A percentile compares a stretch with the other conserved stretches of the same genome.
These are phyloP conservation scores for Eospalax fontanierii DNA, from an alignment of 2,797 vertebrate species.

Conservation along the genomic window DNA sequence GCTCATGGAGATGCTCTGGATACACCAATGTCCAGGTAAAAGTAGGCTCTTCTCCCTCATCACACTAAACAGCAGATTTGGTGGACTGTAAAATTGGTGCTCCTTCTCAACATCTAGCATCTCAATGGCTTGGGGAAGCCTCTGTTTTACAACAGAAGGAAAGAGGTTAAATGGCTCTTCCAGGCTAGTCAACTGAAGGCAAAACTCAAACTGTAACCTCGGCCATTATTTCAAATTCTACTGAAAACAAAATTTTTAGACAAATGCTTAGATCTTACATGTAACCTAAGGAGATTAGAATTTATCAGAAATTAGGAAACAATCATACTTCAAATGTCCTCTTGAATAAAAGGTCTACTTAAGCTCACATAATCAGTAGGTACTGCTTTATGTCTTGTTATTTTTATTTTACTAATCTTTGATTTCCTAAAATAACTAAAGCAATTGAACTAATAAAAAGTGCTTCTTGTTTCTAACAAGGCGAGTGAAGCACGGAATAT, in stretches of 20 bases:
- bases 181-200: background rate
- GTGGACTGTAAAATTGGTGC: background rate
- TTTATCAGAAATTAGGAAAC: background rate
- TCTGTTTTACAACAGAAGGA: background rate
- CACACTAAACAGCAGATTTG: background rate
- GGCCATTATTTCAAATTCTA: background rate
- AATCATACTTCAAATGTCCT: background rate
- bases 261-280: background rate
- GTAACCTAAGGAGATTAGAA: background rate
- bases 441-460: background rate
- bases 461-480: background rate
- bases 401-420: slow-evolving; percentile 35
- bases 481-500: background rate
- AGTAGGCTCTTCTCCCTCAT: background rate
- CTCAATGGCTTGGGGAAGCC: background rate
- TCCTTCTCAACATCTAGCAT: background rate
- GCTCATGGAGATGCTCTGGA: background rate
- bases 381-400: background rate
- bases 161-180: background rate
- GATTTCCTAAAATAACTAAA: slow-evolving; percentile 47
- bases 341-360: background rate
- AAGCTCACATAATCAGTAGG: background rate
- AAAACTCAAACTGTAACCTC: background rate
- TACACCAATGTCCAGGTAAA: background rate
- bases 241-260: slow-evolving; percentile 11